A percentile compares a stretch with the other conserved stretches of the same genome.
phyloP scores from a whole-genome alignment of 2,113 vertebrate genomes.

The Melanerpes formicivorus region DNA sequence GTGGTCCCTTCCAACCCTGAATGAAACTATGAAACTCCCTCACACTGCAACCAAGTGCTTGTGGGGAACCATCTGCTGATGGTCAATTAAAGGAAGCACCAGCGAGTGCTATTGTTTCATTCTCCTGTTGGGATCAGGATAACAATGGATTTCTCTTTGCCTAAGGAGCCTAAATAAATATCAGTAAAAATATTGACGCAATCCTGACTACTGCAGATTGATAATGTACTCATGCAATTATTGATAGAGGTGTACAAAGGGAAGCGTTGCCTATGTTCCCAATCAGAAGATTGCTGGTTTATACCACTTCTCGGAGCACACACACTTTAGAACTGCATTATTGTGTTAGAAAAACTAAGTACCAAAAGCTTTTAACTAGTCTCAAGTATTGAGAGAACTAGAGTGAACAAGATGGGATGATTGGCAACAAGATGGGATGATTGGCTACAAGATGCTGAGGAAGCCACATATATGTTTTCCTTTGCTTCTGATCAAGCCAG shows the following conservation, averaged over 20 bases:
- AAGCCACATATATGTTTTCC: not conserved
- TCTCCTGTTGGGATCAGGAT: not conserved
- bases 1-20: too few species aligned
- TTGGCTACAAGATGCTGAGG: not conserved
- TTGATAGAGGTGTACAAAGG: not conserved
- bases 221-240: not conserved
- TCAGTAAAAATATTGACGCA: not conserved
- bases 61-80: not conserved
- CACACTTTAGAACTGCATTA: rapidly evolving
- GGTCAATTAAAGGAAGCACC: not conserved
- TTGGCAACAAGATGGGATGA: not conserved
- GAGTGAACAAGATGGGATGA: not conserved
- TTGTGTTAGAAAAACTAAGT: not conserved
- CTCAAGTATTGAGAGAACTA: not conserved
- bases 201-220: not conserved
- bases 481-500: not conserved
- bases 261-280: not conserved
- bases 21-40: too few species aligned
- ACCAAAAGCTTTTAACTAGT: not conserved
- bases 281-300: not conserved
- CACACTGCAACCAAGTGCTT: rapidly evolving
- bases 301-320: not conserved
- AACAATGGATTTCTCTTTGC: not conserved
- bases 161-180: not conserved
- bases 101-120: not conserved